A percentile compares a stretch with the other conserved stretches of the same genome.
Evolutionary conservation across 2,113 vertebrate species (phyloP).

Genomic region (Orcinus orca): DNA sequence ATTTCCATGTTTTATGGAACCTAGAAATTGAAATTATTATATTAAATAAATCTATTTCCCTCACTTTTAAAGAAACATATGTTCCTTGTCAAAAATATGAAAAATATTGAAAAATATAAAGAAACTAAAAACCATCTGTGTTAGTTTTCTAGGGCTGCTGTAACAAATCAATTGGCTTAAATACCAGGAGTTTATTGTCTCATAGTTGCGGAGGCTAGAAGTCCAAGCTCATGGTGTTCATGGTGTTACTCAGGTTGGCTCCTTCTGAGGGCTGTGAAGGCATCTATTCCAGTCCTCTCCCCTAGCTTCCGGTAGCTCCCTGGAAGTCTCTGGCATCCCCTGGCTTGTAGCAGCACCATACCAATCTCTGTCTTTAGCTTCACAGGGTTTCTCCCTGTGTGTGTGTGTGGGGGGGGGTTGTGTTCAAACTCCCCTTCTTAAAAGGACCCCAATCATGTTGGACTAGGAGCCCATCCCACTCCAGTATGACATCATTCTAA

Average conservation of each 20-base stretch:
- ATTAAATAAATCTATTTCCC: background rate
- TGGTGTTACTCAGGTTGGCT: background rate
- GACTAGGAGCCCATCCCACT: background rate
- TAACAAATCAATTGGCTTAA: background rate
- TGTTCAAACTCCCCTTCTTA: background rate
- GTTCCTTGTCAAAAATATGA: background rate
- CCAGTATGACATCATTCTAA: background rate
- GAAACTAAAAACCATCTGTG: background rate
- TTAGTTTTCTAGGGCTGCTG: background rate
- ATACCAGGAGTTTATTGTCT: background rate
- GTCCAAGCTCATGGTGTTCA: background rate
- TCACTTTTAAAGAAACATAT: background rate
- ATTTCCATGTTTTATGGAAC: background rate
- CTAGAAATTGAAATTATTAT: background rate
- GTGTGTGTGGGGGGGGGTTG: accelerated
- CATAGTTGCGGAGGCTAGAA: too few relatives aligned
- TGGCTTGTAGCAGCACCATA: background rate
- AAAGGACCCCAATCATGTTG: background rate
- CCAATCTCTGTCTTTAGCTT: background rate
- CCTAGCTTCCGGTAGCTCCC: background rate
- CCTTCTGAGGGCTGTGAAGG: background rate
- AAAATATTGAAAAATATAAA: background rate
- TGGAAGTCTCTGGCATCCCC: background rate
- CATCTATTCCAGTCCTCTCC: background rate
- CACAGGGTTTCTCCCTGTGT: background rate